Conservation (phyloP, 2,113 vertebrate genomes). For the Platycercus adscitus region DNA sequence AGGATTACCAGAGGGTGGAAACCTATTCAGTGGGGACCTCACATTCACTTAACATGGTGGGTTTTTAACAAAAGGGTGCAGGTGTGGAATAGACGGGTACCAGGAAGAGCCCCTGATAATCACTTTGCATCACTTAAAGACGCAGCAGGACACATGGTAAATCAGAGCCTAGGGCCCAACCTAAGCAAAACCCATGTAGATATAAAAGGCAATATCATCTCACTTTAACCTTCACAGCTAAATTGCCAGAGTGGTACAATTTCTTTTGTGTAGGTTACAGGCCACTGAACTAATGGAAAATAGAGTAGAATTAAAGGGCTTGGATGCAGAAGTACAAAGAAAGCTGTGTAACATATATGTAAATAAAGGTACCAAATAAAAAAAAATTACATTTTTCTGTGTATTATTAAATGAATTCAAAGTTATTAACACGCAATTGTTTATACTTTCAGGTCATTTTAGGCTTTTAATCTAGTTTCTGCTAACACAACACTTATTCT, state of each 20-base stretch:
- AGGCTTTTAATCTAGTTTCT: not conserved
- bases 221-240: conserved; percentile 79
- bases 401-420: not conserved
- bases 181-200: conserved; percentile 73
- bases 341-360: not conserved
- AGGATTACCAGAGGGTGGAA: conserved; percentile 70
- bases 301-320: conserved; percentile 30
- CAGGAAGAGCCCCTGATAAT: conserved; percentile 81
- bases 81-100: conserved; percentile 76
- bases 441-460: not conserved
- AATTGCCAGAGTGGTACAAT: conserved; percentile 73
- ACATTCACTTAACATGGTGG: conserved; percentile 75
- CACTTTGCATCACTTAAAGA: conserved; percentile 82
- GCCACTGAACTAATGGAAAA: conserved; percentile 68
- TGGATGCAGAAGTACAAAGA: not conserved
- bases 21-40: conserved; percentile 77
- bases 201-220: conserved; percentile 73
- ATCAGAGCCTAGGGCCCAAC: conserved; percentile 81
- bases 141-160: conserved; percentile 79
- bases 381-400: not conserved
- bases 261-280: conserved; percentile 67
- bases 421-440: not conserved
- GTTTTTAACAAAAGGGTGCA: conserved; percentile 80
- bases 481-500: not conserved
- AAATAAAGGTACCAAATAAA: not conserved